These are phyloP conservation scores for Carcina quercana DNA, from an alignment of 2,888 invertebrate genomes.

Conservation along the genomic window DNA sequence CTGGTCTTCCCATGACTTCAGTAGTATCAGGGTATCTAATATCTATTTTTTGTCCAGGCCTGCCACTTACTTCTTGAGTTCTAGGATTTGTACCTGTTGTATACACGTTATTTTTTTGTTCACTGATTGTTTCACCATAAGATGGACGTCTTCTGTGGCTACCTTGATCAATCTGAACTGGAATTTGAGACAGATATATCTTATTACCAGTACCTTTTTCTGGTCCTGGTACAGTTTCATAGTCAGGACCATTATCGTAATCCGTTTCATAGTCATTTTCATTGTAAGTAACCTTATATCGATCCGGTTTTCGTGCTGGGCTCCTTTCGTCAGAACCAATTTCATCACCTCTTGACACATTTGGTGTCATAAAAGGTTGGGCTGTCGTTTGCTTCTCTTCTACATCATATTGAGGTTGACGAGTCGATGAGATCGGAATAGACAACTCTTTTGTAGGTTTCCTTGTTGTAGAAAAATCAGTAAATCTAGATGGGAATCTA, in stretches of 20 bases:
- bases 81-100: not conserved
- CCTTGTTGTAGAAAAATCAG: constrained; percentile 3
- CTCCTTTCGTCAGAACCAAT: constrained; percentile 2
- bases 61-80: constrained; percentile 1
- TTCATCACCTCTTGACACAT: constrained; percentile 13
- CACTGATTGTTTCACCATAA: constrained; percentile 6
- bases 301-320: no score
- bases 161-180: no score
- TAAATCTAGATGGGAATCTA: constrained; percentile 10
- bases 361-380: constrained; percentile 26
- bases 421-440: not conserved
- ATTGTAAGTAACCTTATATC: no score
- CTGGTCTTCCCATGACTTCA: not conserved
- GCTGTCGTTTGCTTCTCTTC: constrained; percentile 5
- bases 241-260: constrained; percentile 7
- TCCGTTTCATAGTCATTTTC: constrained; percentile 1
- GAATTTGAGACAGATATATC: constrained; percentile 7
- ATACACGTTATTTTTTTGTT: constrained; percentile 3
- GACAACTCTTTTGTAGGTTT: constrained; percentile 6
- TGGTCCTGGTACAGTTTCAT: constrained; percentile 5
- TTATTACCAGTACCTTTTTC: not conserved
- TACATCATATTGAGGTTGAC: not conserved
- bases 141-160: no score
- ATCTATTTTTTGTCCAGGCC: constrained; percentile 8
- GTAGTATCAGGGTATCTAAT: not conserved